A percentile compares a stretch with the other conserved stretches of the same genome.
These are phyloP conservation scores for Thripadectes ignobilis DNA, from an alignment of 2,797 vertebrate species.

Conservation along the genomic window DNA sequence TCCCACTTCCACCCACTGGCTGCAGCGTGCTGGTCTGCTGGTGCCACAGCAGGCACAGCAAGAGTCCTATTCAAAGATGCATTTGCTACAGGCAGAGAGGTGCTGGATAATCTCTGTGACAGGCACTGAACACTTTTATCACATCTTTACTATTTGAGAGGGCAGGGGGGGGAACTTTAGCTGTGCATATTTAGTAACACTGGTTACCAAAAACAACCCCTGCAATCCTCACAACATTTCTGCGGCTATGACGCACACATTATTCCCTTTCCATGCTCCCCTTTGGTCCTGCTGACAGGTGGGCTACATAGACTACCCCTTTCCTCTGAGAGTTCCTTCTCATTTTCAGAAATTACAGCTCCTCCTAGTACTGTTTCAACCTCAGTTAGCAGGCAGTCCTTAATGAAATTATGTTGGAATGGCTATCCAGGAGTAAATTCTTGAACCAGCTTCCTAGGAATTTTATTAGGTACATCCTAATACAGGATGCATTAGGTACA, in stretches of 20 bases:
- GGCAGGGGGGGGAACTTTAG: not conserved
- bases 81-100: not conserved
- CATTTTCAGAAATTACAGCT: not conserved
- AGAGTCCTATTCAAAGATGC: not conserved
- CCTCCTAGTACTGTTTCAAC: not conserved
- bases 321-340: not conserved
- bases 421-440: not conserved
- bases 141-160: not conserved
- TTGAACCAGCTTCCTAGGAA: not conserved
- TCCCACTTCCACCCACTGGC: not conserved
- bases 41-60: not conserved
- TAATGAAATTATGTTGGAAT: not conserved
- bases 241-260: not conserved
- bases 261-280: accelerated
- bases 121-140: not conserved
- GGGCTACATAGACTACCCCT: not conserved
- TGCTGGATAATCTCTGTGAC: not conserved
- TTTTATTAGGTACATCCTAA: not conserved
- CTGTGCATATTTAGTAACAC: not conserved
- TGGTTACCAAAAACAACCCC: not conserved
- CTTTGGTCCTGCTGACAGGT: not conserved
- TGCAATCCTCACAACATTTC: not conserved
- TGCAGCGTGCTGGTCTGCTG: not conserved
- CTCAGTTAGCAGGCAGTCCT: not conserved
- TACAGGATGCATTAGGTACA: not conserved